Percentiles rank a stretch among this genome's conserved stretches.
These are phyloP conservation scores for Peromyscus maniculatus DNA, from an alignment of 2,113 vertebrate genomes.

Conservation along the genomic window DNA sequence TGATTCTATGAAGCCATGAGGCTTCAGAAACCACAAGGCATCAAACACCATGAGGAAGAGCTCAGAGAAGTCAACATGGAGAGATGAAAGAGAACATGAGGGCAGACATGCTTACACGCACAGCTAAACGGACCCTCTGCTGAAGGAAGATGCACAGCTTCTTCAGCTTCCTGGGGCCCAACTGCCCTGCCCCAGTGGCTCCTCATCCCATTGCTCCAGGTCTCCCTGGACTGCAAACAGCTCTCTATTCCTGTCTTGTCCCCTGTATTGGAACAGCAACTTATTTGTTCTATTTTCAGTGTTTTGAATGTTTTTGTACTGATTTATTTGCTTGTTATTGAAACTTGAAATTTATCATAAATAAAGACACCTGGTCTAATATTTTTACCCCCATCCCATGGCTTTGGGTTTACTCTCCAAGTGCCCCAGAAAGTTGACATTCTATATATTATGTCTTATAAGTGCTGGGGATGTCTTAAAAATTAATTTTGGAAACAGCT, in stretches of 20 bases:
- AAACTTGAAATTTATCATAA: neutral
- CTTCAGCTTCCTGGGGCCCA: neutral
- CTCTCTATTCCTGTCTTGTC: neutral
- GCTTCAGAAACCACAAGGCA: neutral
- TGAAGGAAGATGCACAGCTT: neutral
- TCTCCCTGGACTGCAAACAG: neutral
- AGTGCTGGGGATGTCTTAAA: neutral
- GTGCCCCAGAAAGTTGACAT: neutral
- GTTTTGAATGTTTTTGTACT: neutral
- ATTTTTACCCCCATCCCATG: neutral
- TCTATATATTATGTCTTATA: neutral
- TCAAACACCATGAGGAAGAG: neutral
- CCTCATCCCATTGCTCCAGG: accelerated
- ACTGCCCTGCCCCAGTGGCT: neutral
- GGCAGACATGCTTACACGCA: neutral
- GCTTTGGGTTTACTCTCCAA: neutral
- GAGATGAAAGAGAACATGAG: neutral
- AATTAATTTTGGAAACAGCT: constrained; percentile 31
- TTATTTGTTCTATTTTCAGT: neutral
- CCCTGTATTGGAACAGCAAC: neutral
- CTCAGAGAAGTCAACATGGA: neutral
- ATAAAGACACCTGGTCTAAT: neutral
- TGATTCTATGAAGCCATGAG: neutral
- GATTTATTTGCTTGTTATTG: neutral
- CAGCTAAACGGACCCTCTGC: neutral